Evolutionary conservation across 2,888 invertebrate genomes (phyloP).

Genomic region (Nomada hirtipes): DNA sequence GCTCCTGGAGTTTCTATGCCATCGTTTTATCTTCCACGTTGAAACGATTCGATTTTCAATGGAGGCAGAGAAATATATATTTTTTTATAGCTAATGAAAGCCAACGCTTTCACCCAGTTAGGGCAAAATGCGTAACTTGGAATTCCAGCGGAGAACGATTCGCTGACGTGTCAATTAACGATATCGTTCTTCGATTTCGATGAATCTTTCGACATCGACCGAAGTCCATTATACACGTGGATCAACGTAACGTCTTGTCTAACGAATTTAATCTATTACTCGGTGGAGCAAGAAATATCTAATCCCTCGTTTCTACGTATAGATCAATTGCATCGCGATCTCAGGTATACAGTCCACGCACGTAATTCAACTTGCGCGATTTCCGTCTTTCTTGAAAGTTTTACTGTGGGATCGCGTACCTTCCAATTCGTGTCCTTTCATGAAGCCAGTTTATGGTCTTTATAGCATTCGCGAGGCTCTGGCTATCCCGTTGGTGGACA

Average conservation of each 20-base stretch:
- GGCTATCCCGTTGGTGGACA: not conserved
- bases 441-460: not conserved
- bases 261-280: slow-evolving; percentile 7
- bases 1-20: not conserved
- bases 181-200: not conserved
- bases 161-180: slow-evolving; percentile 36
- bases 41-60: not conserved
- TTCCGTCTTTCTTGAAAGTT: slow-evolving; percentile 35
- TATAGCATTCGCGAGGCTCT: not conserved
- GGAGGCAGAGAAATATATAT: not conserved
- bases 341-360: slow-evolving; percentile 22
- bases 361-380: slow-evolving; percentile 26
- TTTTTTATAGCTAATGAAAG: not conserved
- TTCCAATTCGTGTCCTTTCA: slow-evolving; percentile 19
- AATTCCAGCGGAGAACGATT: not conserved
- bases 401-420: slow-evolving; percentile 12
- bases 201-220: slow-evolving; percentile 19
- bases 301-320: slow-evolving; percentile 1
- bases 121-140: not conserved
- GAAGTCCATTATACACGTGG: slow-evolving; percentile 11
- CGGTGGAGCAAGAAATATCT: slow-evolving; percentile 1
- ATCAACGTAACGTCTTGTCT: not conserved
- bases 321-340: slow-evolving; percentile 35
- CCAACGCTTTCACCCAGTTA: not conserved
- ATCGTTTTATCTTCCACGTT: slow-evolving; percentile 5